Evolutionary conservation across 1,140 invertebrate genomes (phyloP).

Genomic region (Holotrichia oblita): DNA sequence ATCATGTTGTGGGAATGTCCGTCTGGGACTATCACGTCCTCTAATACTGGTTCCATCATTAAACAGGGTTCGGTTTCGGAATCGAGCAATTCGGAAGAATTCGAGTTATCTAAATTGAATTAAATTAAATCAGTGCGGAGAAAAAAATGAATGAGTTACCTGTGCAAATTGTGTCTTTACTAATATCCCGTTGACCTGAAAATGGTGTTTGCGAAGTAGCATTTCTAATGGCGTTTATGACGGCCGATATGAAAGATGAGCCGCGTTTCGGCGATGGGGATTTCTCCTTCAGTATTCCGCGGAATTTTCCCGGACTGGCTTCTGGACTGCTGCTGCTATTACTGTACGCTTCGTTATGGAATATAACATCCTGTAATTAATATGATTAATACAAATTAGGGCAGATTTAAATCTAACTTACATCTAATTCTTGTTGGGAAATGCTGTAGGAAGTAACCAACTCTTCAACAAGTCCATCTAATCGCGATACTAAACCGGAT

Average conservation of each 20-base stretch:
- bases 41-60: constrained; percentile 78
- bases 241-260: constrained; percentile 72
- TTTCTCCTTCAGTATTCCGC: constrained; percentile 62
- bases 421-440: constrained; percentile 79
- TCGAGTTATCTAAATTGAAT: constrained; percentile 51
- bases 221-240: constrained; percentile 74
- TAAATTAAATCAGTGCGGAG: not conserved
- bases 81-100: constrained; percentile 76
- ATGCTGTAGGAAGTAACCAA: constrained; percentile 77
- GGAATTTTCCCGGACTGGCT: constrained; percentile 67
- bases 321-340: constrained; percentile 69
- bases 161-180: constrained; percentile 50
- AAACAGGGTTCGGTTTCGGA: constrained; percentile 82
- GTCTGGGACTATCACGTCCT: constrained; percentile 72
- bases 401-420: constrained; percentile 57
- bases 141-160: constrained; percentile 39
- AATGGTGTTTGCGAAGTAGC: constrained; percentile 66
- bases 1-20: constrained; percentile 76
- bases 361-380: constrained; percentile 71
- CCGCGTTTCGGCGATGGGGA: constrained; percentile 67
- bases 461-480: constrained; percentile 76
- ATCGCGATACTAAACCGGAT: constrained; percentile 72
- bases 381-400: not conserved
- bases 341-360: constrained; percentile 78
- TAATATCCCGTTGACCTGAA: constrained; percentile 52